Conservation (phyloP, 2,797 vertebrate species). For the Apogon talboti region DNA sequence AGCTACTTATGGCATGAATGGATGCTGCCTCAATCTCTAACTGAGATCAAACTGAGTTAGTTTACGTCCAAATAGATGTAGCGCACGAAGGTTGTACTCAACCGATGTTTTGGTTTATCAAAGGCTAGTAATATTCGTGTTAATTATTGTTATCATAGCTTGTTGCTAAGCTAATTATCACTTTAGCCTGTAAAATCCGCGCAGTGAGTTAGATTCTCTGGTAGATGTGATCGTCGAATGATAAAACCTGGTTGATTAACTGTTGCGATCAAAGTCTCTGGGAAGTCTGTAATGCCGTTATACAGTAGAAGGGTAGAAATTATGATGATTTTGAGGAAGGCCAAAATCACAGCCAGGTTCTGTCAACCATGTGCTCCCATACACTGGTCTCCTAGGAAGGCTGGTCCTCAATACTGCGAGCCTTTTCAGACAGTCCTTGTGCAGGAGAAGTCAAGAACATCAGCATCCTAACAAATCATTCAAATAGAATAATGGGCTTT, state of each 20-base stretch:
- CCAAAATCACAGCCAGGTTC: constrained; percentile 15
- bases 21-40: constrained; percentile 14
- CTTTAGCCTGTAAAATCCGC: neutral
- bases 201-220: neutral
- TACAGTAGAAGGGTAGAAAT: rapidly evolving
- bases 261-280: neutral
- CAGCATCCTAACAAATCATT: neutral
- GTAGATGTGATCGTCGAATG: rapidly evolving
- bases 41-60: rapidly evolving
- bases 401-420: neutral
- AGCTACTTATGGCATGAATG: neutral
- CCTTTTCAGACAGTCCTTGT: neutral
- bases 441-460: no score
- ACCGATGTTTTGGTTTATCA: rapidly evolving
- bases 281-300: no score
- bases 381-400: constrained; percentile 28
- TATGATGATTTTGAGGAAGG: neutral
- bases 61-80: neutral
- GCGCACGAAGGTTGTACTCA: rapidly evolving
- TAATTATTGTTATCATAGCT: rapidly evolving
- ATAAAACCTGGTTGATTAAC: rapidly evolving
- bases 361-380: constrained; percentile 56
- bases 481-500: neutral
- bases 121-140: rapidly evolving
- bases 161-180: neutral